Conservation (phyloP, 2,888 invertebrate species). For the Chymomyza caudatula region DNA sequence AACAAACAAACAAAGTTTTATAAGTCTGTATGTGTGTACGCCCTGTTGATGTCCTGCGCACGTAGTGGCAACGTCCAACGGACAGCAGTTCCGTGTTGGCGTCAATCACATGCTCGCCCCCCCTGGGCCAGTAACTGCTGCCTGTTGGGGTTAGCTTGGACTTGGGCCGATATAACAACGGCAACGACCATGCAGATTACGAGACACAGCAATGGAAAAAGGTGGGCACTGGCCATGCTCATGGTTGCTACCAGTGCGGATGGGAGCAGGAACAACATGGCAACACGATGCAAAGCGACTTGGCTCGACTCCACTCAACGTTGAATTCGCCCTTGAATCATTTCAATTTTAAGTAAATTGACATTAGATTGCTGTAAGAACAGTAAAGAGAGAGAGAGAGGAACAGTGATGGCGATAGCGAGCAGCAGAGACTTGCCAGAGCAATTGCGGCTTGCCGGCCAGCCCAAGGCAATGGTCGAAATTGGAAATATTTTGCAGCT, state of each 20-base stretch:
- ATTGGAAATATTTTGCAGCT: slow-evolving; percentile 46
- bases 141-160: not conserved
- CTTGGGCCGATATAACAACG: slow-evolving; percentile 19
- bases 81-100: slow-evolving; percentile 27
- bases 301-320: slow-evolving; percentile 24
- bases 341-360: slow-evolving; percentile 74
- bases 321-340: slow-evolving; percentile 72
- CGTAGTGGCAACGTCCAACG: slow-evolving; percentile 18
- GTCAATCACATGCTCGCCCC: not conserved
- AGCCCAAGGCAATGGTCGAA: slow-evolving; percentile 29
- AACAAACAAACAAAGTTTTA: not conserved
- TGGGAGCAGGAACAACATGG: too few species aligned
- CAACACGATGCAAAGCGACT: too few species aligned
- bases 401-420: too few species aligned
- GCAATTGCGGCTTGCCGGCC: slow-evolving; percentile 20
- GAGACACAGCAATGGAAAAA: not conserved
- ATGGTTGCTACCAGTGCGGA: not conserved
- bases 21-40: not conserved
- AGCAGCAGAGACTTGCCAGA: too few species aligned
- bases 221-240: not conserved
- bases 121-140: not conserved
- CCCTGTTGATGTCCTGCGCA: slow-evolving; percentile 31
- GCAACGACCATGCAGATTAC: not conserved
- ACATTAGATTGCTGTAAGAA: slow-evolving; percentile 65
- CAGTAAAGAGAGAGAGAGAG: not conserved